phyloP scores from a whole-genome alignment of 2,888 invertebrate genomes.

The Amitus sp. region DNA sequence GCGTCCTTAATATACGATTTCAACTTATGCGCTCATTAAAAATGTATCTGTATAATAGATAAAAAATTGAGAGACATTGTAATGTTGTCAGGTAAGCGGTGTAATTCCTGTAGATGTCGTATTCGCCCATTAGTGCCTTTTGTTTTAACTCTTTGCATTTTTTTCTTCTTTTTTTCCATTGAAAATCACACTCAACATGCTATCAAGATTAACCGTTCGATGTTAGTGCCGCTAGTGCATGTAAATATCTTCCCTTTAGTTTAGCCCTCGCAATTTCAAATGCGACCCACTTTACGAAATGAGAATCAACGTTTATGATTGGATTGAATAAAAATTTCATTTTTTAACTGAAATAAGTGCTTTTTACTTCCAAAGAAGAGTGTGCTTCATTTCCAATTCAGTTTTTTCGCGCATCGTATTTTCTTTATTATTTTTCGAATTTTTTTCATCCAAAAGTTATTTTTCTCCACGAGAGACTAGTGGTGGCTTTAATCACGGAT shows the following conservation, averaged over 20 bases:
- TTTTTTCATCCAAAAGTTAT: no score
- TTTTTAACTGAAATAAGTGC: slow-evolving; percentile 8
- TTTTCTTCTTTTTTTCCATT: slow-evolving; percentile 12
- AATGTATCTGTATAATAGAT: slow-evolving; percentile 29
- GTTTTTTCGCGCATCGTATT: neutral
- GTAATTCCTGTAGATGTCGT: slow-evolving; percentile 32
- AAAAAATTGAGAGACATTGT: slow-evolving; percentile 25
- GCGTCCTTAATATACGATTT: slow-evolving; percentile 28
- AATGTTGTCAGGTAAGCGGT: slow-evolving; percentile 35
- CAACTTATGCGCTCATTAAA: slow-evolving; percentile 31
- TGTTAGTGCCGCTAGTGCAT: slow-evolving; percentile 29
- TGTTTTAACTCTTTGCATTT: slow-evolving; percentile 29
- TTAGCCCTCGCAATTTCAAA: slow-evolving; percentile 21
- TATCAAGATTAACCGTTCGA: slow-evolving; percentile 20
- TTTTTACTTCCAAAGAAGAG: neutral
- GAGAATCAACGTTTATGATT: slow-evolving; percentile 10
- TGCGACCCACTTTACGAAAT: slow-evolving; percentile 28
- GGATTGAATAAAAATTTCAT: slow-evolving; percentile 8
- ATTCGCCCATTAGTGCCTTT: slow-evolving; percentile 34
- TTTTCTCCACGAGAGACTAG: no score
- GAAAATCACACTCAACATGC: slow-evolving; percentile 21
- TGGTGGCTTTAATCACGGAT: no score
- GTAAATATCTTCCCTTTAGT: slow-evolving; percentile 18
- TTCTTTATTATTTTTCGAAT: neutral
- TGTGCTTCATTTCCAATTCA: neutral